Base-by-base conservation (phyloP, 2,888 invertebrate genomes). In the Harpagoxenus sublaevis region DNA sequence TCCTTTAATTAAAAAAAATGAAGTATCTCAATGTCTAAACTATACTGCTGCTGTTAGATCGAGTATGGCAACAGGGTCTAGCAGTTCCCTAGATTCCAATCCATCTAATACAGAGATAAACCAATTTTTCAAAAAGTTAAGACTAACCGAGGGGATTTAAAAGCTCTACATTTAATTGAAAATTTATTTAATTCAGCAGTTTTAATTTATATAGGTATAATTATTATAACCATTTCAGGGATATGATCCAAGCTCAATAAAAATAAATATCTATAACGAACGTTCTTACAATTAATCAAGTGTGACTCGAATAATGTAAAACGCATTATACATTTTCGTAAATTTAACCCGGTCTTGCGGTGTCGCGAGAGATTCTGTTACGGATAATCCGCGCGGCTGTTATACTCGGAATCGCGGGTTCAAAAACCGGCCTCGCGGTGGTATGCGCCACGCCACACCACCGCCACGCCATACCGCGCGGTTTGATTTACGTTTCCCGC, bases 401-500 rank as follows among this genome's bases (percentile, higher is more conserved):
- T 74, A 15, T 35, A 10, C 3, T 31, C 31, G 5, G 15, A 57
- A 12, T 10, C 23, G 35, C 3, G 75, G 10, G 18, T 62, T 62
- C 23, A 77, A 51, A 51, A 77, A 51, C 10, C 65, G 75, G 35
- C 23, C n/a, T 35, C 35, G 15, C 35, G 15, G n/a, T 51, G n/a
- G n/a, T 42, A 48, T 53, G 45, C 31, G 79, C 23, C 23, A 39
- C 9, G 18, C 23, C 18, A 42, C 15, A 15, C 23, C 39, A n/a
- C 53, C n/a, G 18, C 53, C 53, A 15, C 15, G 55, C 39, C 60
- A 57, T 42, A 18, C 42, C 42, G 23, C 10, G 28, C 42, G 4
- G 39, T 31, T 53, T 63, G 63, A 75, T 83, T 65, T 75, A 65
- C 53, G 63, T 83, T 83, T 75, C 75, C 75, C 77, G 53, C 83